Percentiles rank a stretch among this genome's conserved stretches.
Conservation (phyloP, 2,113 vertebrate genomes). For the Orientallactaga bullata region DNA sequence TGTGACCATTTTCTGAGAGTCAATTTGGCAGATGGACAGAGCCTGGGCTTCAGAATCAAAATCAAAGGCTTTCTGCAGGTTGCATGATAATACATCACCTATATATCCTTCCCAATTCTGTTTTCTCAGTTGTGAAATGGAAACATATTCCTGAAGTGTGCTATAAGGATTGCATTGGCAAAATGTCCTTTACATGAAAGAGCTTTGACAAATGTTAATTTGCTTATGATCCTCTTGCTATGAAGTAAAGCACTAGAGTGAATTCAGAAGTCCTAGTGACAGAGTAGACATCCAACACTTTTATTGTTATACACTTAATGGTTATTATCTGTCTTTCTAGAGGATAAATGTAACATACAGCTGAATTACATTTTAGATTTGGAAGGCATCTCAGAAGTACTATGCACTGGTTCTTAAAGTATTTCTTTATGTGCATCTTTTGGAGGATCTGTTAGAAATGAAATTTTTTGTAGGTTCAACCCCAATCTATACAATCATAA, state of each 20-base stretch:
- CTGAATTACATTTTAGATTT: neutral
- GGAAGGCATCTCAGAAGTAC: neutral
- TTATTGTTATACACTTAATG: neutral
- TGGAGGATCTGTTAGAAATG: neutral
- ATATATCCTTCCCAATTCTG: neutral
- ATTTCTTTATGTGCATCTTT: too few species aligned
- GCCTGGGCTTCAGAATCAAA: neutral
- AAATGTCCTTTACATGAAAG: constrained; percentile 15
- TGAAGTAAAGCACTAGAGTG: neutral
- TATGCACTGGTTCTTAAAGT: neutral
- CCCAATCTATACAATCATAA: neutral
- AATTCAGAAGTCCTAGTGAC: neutral
- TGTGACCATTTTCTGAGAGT: neutral
- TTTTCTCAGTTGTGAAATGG: neutral
- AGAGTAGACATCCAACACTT: neutral
- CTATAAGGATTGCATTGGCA: neutral
- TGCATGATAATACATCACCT: neutral
- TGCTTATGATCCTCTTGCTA: neutral
- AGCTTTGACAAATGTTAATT: neutral
- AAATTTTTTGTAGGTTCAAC: neutral
- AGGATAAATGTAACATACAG: neutral
- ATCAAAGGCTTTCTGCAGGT: neutral
- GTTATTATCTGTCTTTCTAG: neutral
- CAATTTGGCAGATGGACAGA: neutral
- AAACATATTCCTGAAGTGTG: neutral